Conservation (phyloP, 2,797 vertebrate genomes). For the Toxotes lorentzi region DNA sequence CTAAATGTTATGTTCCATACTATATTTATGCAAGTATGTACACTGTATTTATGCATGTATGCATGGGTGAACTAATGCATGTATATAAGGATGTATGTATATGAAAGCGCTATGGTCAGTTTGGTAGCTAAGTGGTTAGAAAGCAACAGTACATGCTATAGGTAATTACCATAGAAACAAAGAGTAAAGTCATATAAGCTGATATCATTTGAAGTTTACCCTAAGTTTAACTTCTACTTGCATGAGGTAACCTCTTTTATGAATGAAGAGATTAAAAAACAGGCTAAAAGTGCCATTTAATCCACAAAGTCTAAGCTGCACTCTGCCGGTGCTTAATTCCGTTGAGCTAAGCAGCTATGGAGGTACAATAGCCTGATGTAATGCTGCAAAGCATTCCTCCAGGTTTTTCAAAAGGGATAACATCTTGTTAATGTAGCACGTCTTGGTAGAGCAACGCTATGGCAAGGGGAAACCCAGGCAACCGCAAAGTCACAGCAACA, state of each 20-base stretch:
- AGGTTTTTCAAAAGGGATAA: constrained; percentile 43
- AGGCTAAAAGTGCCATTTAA: constrained; percentile 65
- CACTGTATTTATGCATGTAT: not conserved
- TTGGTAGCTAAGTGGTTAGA: not conserved
- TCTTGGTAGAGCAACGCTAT: constrained; percentile 19
- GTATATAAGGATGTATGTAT: not conserved
- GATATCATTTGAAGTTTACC: constrained; percentile 29
- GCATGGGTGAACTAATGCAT: constrained; percentile 4
- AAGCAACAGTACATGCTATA: not conserved
- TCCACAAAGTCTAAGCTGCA: constrained; percentile 49
- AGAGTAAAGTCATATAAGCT: not conserved
- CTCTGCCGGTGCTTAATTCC: constrained; percentile 51
- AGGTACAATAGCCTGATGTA: constrained; percentile 54
- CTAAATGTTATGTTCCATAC: not conserved
- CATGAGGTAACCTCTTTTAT: constrained; percentile 52
- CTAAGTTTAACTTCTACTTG: constrained; percentile 24
- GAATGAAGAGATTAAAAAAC: constrained; percentile 67
- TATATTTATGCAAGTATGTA: constrained; percentile 5
- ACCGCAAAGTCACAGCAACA: not conserved
- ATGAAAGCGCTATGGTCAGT: not conserved
- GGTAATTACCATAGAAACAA: constrained; percentile 1
- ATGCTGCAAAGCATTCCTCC: constrained; percentile 42
- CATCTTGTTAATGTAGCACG: constrained; percentile 39
- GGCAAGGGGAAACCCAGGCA: constrained; percentile 7
- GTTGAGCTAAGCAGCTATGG: constrained; percentile 52